Conservation (phyloP, 2,113 vertebrate genomes). For the Istiophorus platypterus region DNA sequence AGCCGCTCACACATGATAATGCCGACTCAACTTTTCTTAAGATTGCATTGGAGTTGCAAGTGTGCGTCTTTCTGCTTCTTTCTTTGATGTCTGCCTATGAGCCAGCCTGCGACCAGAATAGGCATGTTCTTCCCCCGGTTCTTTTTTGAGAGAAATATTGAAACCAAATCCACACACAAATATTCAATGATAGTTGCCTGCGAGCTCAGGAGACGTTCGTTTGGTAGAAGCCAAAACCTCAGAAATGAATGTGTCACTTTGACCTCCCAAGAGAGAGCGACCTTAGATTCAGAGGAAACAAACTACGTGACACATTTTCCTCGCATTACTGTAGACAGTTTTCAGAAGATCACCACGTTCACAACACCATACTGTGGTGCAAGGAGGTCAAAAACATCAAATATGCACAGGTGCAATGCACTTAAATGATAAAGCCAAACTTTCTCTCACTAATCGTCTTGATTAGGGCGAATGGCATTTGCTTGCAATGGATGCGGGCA, state of each 20-base stretch:
- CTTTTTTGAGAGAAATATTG: slow-evolving; percentile 18
- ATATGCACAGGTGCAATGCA: neutral
- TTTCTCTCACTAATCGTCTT: neutral
- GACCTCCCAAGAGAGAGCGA: neutral
- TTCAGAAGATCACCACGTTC: neutral
- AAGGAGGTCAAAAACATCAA: neutral
- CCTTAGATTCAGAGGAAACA: neutral
- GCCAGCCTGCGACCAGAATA: slow-evolving; percentile 1
- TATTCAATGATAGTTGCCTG: neutral
- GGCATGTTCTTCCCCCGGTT: neutral
- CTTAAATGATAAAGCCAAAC: too few relatives aligned
- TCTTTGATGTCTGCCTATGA: slow-evolving; percentile 13
- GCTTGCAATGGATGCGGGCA: neutral
- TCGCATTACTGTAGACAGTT: neutral
- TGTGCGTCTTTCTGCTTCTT: neutral
- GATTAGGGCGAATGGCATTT: neutral
- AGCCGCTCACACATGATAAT: neutral
- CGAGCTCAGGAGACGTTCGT: too few relatives aligned
- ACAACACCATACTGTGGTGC: neutral
- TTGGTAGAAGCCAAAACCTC: neutral
- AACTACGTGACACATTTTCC: neutral
- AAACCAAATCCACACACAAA: neutral
- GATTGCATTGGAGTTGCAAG: slow-evolving; percentile 1
- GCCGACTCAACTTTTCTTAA: neutral
- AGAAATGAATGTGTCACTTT: neutral